Evolutionary conservation across 2,113 vertebrate species (phyloP), one percentile per base, ranked within the genome.

Genomic region (Rhinolophus sinicus): DNA sequence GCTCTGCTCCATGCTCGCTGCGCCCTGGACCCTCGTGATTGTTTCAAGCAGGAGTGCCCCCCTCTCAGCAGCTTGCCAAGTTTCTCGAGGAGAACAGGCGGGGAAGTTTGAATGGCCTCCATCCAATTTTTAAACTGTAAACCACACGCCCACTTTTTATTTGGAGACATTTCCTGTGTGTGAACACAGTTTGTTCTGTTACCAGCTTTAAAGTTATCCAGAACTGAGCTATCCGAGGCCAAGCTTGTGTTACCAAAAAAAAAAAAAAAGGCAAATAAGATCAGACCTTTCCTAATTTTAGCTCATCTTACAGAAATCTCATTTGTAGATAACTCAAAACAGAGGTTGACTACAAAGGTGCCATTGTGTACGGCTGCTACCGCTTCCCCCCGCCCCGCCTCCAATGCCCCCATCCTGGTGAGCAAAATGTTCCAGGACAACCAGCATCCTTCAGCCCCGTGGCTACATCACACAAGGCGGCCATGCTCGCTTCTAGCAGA

Each of bases 131-230:
- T 65, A 28, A 93, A 88, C 92, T 35, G n/a, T 72, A 85, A 97
- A 78, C 86, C 56, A 11, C 81, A 93, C 33, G 18, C 97, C 85
- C 77, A 93, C 95, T 94, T 96, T 90, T 82, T 96, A 88, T 73
- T 93, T 88, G 85, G 94, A 93, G 95, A 90, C 13, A 67, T 56
- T 94, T 96, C 94, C 95, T 94, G 85, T 69, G 90, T 90, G 91
- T 94, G 96, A 93, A 97, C 84, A 95, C 88, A 96, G 88, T 72
- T 85, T 94, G 84, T 94, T 96, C 95, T 94, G 30, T 77, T 72
- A 93, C 90, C 56, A 67, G 84, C 95, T 94, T 91, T 85, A 40
- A 97, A 90, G 91, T 93, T 84, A 91, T n/a, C 60, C 76, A 88
- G 88, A 97, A 88, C 76, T 28, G 80, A 97, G 92, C 81, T 0